phyloP scores from a whole-genome alignment of 2,797 vertebrate genomes.

The Catostomus latipinnis region DNA sequence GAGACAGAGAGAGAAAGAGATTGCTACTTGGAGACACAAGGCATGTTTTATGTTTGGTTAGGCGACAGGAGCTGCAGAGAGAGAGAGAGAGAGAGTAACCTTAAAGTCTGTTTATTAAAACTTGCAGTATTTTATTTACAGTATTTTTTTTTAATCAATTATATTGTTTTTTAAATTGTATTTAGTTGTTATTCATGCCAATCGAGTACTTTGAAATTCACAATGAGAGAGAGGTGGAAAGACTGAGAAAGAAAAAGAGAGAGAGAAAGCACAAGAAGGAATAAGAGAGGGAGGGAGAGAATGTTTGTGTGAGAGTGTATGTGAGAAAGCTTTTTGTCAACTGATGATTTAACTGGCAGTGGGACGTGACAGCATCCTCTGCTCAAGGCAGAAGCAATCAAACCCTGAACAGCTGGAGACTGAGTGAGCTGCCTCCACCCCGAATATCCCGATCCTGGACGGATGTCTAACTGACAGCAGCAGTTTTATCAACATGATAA shows the following conservation, averaged over 20 bases:
- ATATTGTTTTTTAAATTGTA: too few species aligned
- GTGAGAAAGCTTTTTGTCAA: slow-evolving; percentile 74
- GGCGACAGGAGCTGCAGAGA: slow-evolving; percentile 27
- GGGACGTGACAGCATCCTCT: slow-evolving; percentile 84
- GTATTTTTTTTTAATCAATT: too few species aligned
- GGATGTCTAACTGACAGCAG: slow-evolving; percentile 21
- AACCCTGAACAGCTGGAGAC: slow-evolving; percentile 81
- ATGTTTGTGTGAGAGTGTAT: slow-evolving; percentile 68
- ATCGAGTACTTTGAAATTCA: too few species aligned
- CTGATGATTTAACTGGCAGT: slow-evolving; percentile 85
- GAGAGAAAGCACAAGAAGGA: neutral
- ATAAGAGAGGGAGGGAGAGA: slow-evolving; percentile 32
- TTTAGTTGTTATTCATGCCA: too few species aligned
- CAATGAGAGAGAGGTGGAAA: neutral
- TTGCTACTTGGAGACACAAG: slow-evolving; percentile 39
- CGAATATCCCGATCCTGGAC: slow-evolving; percentile 4
- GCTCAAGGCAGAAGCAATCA: slow-evolving; percentile 88
- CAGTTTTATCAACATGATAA: slow-evolving; percentile 32
- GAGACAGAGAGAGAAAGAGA: slow-evolving; percentile 15
- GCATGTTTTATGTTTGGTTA: slow-evolving; percentile 22
- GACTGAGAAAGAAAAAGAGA: neutral
- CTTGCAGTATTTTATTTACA: too few species aligned
- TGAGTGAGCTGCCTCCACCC: slow-evolving; percentile 37
- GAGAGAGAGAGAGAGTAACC: neutral
- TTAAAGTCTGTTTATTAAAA: neutral